Conservation (phyloP, 1,140 invertebrate species). For the Xylocopa sonorina region DNA sequence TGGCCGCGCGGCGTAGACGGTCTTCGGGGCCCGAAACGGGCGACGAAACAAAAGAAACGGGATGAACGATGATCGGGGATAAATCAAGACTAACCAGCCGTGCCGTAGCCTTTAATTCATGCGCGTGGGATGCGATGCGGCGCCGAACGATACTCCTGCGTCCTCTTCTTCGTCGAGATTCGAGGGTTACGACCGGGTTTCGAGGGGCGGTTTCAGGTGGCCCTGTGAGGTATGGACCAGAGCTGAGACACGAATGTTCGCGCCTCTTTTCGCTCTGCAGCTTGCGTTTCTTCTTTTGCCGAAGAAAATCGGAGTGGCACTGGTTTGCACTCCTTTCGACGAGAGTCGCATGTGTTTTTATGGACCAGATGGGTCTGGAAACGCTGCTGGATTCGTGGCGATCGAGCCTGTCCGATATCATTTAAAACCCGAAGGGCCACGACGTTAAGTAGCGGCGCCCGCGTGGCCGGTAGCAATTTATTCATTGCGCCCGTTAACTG, state of each 20-base stretch:
- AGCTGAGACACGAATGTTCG: constrained; percentile 45
- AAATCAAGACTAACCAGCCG: constrained; percentile 78
- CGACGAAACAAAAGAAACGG: constrained; percentile 72
- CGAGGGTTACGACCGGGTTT: not conserved
- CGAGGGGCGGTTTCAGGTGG: not conserved
- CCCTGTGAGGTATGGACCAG: constrained; percentile 35
- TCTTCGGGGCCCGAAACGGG: constrained; percentile 6
- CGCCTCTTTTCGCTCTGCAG: constrained; percentile 22
- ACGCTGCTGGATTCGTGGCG: not conserved
- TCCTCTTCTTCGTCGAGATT: not conserved
- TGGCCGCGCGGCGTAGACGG: not conserved
- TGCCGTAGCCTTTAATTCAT: constrained; percentile 72
- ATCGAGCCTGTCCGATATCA: constrained; percentile 7
- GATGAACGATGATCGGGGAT: constrained; percentile 75
- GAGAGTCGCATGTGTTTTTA: no score
- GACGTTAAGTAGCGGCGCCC: constrained; percentile 77
- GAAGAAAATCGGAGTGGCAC: no score
- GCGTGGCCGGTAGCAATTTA: constrained; percentile 81
- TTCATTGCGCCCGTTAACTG: constrained; percentile 81
- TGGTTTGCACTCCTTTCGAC: no score
- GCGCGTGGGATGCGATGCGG: constrained; percentile 71
- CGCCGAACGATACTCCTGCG: constrained; percentile 47
- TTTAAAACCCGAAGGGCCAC: constrained; percentile 53
- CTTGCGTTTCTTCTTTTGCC: not conserved
- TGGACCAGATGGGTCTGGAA: no score